Percentiles rank a stretch among this genome's conserved stretches.
These are phyloP conservation scores for Tympanuchus pallidicinctus DNA, from an alignment of 2,113 vertebrate genomes.

Conservation along the genomic window DNA sequence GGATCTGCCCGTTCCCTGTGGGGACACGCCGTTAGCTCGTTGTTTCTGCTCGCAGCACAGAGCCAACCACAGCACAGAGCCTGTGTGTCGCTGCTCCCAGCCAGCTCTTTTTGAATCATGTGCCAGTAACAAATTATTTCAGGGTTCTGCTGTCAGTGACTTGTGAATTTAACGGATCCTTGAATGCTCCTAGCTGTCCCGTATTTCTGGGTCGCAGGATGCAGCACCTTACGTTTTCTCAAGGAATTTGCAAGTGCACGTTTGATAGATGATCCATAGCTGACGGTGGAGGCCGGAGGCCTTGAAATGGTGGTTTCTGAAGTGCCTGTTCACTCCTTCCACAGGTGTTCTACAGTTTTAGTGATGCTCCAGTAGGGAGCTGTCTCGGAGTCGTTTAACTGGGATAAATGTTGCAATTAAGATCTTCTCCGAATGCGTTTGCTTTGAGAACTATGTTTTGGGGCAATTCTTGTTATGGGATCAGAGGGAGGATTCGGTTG, in stretches of 20 bases:
- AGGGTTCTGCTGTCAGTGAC: not conserved
- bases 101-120: not conserved
- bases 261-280: not conserved
- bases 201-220: not conserved
- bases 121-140: not conserved
- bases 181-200: not conserved
- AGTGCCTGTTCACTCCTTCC: not conserved
- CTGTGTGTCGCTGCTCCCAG: not conserved
- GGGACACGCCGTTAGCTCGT: rapidly evolving
- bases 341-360: not conserved
- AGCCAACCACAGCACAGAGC: not conserved
- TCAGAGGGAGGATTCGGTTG: conserved; percentile 29
- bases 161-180: not conserved
- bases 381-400: not conserved
- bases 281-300: not conserved
- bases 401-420: not conserved
- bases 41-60: conserved; percentile 4
- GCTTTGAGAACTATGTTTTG: not conserved
- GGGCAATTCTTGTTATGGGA: conserved; percentile 4
- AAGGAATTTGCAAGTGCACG: not conserved
- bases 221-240: not conserved
- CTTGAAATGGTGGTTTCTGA: not conserved
- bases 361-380: not conserved
- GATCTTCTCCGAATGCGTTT: not conserved
- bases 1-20: not conserved